Percentiles rank a stretch among this genome's conserved stretches.
These are phyloP conservation scores for Pogoniulus pusillus DNA, from an alignment of 2,797 vertebrate species.

Conservation along the genomic window DNA sequence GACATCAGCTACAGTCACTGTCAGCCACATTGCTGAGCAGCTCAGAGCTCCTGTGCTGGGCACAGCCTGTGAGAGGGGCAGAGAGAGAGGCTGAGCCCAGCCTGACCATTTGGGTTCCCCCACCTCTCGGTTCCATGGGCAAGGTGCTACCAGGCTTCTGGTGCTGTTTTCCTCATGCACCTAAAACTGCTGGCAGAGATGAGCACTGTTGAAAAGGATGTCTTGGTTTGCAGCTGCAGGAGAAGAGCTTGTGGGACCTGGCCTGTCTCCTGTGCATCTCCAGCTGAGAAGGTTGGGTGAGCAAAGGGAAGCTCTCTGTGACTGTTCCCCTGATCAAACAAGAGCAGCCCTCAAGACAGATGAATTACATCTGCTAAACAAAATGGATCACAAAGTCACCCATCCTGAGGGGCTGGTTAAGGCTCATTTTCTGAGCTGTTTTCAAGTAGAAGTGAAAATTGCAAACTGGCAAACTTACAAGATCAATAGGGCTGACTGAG, in stretches of 20 bases:
- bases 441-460: slow-evolving; percentile 59
- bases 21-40: neutral
- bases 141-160: neutral
- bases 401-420: slow-evolving; percentile 26
- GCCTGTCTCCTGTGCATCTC: fast-evolving
- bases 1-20: neutral
- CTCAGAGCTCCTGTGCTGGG: neutral
- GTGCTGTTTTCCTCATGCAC: neutral
- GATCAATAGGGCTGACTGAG: slow-evolving; percentile 56
- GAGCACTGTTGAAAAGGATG: neutral
- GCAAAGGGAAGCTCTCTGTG: neutral
- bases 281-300: fast-evolving
- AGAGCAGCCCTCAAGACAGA: neutral
- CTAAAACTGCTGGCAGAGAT: neutral
- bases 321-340: neutral
- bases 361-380: neutral
- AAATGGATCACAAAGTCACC: slow-evolving; percentile 1
- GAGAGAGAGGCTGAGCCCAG: neutral
- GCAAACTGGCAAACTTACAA: slow-evolving; percentile 43
- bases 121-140: fast-evolving
- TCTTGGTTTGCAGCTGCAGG: neutral
- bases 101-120: neutral
- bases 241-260: neutral
- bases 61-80: neutral
- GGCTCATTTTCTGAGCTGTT: slow-evolving; percentile 43